phyloP scores from a whole-genome alignment of 2,113 vertebrate species.

The Scophthalmus maximus region DNA sequence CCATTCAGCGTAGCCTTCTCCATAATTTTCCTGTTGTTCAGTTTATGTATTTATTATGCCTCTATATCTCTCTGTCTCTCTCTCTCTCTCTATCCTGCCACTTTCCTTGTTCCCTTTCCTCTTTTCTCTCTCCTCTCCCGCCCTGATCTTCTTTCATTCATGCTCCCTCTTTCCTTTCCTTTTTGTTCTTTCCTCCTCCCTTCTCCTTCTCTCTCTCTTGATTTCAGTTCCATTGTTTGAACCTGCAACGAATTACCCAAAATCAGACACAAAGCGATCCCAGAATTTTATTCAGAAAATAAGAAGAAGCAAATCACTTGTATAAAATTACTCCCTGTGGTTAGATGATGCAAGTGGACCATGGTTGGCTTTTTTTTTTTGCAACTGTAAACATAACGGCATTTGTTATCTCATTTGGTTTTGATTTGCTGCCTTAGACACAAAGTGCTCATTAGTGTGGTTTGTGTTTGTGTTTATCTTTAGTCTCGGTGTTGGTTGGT shows the following conservation, averaged over 20 bases:
- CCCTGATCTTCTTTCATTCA: background rate
- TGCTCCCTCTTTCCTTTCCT: background rate
- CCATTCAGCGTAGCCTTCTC: too few species aligned
- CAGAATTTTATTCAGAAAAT: conserved; percentile 10
- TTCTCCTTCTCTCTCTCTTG: background rate
- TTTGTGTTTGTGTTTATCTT: background rate
- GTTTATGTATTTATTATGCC: too few species aligned
- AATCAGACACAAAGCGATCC: conserved; percentile 8
- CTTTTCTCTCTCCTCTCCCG: background rate
- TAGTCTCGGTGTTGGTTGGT: conserved; percentile 5
- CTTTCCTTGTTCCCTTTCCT: background rate
- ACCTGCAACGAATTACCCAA: conserved; percentile 32
- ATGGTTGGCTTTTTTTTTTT: conserved; percentile 7
- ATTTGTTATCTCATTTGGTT: conserved; percentile 17
- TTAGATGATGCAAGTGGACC: conserved; percentile 1
- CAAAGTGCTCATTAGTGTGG: conserved; percentile 17
- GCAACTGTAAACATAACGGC: background rate
- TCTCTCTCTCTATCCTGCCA: background rate
- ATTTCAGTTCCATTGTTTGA: background rate
- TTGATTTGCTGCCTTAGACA: conserved; percentile 5
- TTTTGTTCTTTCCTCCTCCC: too few species aligned
- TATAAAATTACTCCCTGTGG: conserved; percentile 16
- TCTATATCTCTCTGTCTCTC: background rate
- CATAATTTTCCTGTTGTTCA: too few species aligned
- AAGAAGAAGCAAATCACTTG: conserved; percentile 4